A percentile compares a stretch with the other conserved stretches of the same genome.
Conservation (phyloP, 2,113 vertebrate genomes). For the Picathartes gymnocephalus region DNA sequence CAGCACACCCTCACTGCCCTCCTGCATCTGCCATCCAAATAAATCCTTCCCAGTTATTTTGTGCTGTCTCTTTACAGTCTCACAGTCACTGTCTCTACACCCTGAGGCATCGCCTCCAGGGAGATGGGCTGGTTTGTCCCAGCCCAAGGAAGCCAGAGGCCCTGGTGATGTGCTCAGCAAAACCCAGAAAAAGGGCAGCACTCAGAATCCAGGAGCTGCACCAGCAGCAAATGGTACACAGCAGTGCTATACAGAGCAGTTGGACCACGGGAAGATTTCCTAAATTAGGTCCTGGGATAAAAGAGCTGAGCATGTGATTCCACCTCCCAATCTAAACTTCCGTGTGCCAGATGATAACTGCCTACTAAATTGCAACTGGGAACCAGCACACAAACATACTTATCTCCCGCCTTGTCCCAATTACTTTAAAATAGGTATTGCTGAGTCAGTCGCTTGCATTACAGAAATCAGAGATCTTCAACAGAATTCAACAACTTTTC, state of each 20-base stretch:
- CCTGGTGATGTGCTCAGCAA: background rate
- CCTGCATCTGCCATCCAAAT: background rate
- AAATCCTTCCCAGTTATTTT: background rate
- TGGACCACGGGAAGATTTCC: background rate
- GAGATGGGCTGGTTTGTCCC: background rate
- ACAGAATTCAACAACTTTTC: background rate
- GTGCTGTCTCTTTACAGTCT: background rate
- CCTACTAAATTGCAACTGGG: background rate
- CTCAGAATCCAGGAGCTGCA: background rate
- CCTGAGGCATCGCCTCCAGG: background rate
- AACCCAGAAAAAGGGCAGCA: background rate
- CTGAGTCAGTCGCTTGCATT: background rate
- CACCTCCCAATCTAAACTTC: conserved; percentile 83
- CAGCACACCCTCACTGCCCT: background rate
- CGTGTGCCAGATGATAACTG: conserved; percentile 80
- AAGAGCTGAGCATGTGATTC: conserved; percentile 74
- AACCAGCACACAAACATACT: background rate
- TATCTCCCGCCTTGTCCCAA: conserved; percentile 45
- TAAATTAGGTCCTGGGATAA: background rate
- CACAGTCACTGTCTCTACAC: background rate
- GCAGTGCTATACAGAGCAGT: background rate
- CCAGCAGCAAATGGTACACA: background rate
- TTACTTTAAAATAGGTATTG: conserved; percentile 20
- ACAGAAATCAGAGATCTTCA: background rate
- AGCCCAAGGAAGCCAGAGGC: background rate